phyloP scores from a whole-genome alignment of 2,888 invertebrate species.

The Odontocerum albicorne region DNA sequence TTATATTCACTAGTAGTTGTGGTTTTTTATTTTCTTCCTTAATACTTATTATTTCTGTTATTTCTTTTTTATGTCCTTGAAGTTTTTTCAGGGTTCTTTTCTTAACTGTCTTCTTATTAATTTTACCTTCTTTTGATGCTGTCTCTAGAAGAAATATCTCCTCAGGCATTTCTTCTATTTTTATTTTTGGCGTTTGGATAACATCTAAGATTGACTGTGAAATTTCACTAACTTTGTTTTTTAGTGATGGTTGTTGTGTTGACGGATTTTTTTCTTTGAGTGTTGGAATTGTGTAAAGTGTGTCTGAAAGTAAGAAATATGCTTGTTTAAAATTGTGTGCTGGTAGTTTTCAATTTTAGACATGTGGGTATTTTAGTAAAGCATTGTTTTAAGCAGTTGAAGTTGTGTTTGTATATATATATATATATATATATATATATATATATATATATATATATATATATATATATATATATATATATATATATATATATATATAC shows the following conservation, averaged over 20 bases:
- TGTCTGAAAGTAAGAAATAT: conserved; percentile 6
- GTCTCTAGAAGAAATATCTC: conserved; percentile 9
- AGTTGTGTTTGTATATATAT: neutral
- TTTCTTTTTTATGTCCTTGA: conserved; percentile 39
- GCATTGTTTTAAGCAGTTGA: neutral
- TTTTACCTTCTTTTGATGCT: conserved; percentile 5
- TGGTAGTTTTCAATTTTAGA: too few species aligned
- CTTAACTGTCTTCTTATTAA: conserved; percentile 40
- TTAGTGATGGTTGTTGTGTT: conserved; percentile 10
- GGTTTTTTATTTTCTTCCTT: conserved; percentile 39
- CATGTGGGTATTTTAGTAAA: neutral
- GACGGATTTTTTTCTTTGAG: conserved; percentile 1
- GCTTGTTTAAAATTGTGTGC: neutral
- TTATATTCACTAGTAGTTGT: conserved; percentile 42
- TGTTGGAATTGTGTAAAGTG: conserved; percentile 3
- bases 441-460: neutral
- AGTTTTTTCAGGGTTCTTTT: conserved; percentile 49
- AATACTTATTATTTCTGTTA: conserved; percentile 31
- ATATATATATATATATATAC: too few species aligned
- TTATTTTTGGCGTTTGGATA: too few species aligned
- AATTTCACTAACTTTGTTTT: conserved; percentile 4
- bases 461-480: neutral
- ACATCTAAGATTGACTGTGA: conserved; percentile 1
- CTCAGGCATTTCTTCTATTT: conserved; percentile 23
- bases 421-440: neutral